Base-by-base conservation (phyloP, 2,113 vertebrate species). In the Mesitornis unicolor region DNA sequence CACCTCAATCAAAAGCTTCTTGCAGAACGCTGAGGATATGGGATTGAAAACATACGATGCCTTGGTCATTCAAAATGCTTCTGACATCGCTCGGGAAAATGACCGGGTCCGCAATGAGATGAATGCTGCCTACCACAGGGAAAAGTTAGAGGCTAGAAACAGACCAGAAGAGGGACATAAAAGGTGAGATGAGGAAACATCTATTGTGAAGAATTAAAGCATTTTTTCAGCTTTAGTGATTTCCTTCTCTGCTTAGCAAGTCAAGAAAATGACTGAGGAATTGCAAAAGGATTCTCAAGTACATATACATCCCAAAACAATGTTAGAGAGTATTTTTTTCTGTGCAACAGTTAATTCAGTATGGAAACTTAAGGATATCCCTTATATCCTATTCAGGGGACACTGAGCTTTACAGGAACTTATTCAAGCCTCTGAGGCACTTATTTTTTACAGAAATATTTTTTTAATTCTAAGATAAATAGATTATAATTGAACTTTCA, bases 61-160 rank as follows among this genome's bases (percentile, higher is more conserved):
- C 84, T 93, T 99, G 97, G 99, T 99, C 90, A 98, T 99, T 83
- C 99, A 99, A 94, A 99, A 99, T 15, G 99, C 99, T 13, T 98
- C 99, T 0, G 99, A 99, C 97, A 99, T 99, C 1, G 98, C 99
- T 25, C 97, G 98, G 22, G 99, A 99, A 83, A 99, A 98, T 2
- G 99, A 99, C 96, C 98, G 99, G 33, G 97, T 98, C 77, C 98
- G 98, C 54, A 98, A 98, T 28, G 98, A 99, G 71, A 90, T 97
- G 95, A 98, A 90, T 7, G 73, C 97, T 59, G 89, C 97, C n/a
- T 98, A 97, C 9, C 98, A 98, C 10, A 98, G 97, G 33, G 98
- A 99, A 80, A 98, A 98, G 95, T 95, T 98, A 7, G 99, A 98
- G 43, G 90, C 98, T 12, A 97, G 98, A 80, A 98, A 80, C 91